A percentile compares a stretch with the other conserved stretches of the same genome.
Conservation (phyloP, 35 echinoderm and acorn worm genomes). For the Hemicentrotus pulcherrimus region DNA sequence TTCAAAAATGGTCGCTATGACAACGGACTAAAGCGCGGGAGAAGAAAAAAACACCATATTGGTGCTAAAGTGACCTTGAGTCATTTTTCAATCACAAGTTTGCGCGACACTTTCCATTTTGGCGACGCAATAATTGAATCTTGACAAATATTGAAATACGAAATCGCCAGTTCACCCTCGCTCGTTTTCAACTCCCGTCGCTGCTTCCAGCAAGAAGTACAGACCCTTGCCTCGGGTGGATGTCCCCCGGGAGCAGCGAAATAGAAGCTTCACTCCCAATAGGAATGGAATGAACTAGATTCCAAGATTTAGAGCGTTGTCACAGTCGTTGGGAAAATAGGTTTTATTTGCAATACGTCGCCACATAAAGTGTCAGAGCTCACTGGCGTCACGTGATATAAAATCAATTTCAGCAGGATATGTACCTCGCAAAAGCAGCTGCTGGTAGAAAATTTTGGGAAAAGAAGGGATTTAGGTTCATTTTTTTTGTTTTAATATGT, state of each 20-base stretch:
- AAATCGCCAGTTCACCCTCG: not conserved
- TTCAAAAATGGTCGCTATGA: not conserved
- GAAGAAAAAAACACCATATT: not conserved
- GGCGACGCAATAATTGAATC: not conserved
- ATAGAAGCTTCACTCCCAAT: not conserved
- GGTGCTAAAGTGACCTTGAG: not conserved
- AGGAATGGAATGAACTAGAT: not conserved
- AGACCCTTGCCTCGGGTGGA: not conserved
- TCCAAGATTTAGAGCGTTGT: not conserved
- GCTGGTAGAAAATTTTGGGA: too few relatives aligned
- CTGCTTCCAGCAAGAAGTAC: not conserved
- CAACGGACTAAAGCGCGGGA: not conserved
- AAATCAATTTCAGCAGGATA: not conserved
- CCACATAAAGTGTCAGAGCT: not conserved
- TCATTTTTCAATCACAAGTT: not conserved
- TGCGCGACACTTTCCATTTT: not conserved
- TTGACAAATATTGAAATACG: slow-evolving; percentile 6
- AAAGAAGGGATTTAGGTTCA: not conserved
- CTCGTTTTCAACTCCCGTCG: not conserved
- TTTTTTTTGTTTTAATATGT: not conserved
- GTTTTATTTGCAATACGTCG: slow-evolving; percentile 3
- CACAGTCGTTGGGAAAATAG: not conserved
- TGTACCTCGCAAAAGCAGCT: not conserved
- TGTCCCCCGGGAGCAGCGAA: not conserved
- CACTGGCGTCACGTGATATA: not conserved